Evolutionary conservation across 2,113 vertebrate genomes (phyloP).

Genomic region (Microcebus murinus): DNA sequence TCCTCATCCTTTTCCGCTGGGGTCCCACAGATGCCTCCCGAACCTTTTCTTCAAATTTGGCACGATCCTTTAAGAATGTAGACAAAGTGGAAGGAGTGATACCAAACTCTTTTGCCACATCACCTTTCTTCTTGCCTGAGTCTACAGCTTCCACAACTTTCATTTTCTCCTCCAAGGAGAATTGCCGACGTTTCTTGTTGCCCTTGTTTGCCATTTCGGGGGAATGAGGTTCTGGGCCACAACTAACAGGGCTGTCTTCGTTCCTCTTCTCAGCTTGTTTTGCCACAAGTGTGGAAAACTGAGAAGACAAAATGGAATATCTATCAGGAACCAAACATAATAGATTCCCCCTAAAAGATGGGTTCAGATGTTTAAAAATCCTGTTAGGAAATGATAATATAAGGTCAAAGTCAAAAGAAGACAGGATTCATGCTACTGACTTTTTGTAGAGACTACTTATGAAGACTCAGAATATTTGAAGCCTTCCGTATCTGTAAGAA

Average conservation of each 20-base stretch:
- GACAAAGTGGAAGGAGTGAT: constrained; percentile 37
- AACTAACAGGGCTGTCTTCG: neutral
- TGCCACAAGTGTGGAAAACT: constrained; percentile 44
- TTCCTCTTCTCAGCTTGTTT: constrained; percentile 4
- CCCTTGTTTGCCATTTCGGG: neutral
- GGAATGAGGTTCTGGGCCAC: neutral
- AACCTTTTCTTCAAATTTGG: constrained; percentile 55
- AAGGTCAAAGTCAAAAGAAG: constrained; percentile 25
- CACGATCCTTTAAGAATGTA: constrained; percentile 34
- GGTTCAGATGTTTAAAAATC: constrained; percentile 10
- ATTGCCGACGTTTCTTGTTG: constrained; percentile 22
- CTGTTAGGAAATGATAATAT: neutral
- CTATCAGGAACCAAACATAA: constrained; percentile 40
- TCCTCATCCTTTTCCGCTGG: neutral
- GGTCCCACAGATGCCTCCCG: neutral
- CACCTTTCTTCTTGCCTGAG: constrained; percentile 34
- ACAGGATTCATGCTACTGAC: neutral
- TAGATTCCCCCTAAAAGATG: neutral
- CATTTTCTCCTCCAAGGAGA: constrained; percentile 61
- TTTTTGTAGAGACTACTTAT: neutral
- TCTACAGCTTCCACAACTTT: constrained; percentile 44
- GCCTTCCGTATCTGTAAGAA: neutral
- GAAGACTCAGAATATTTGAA: neutral
- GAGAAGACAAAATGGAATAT: constrained; percentile 52
- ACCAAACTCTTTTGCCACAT: constrained; percentile 37